phyloP scores from a whole-genome alignment of 1,140 invertebrate species.

The Steinernema feltiae region DNA sequence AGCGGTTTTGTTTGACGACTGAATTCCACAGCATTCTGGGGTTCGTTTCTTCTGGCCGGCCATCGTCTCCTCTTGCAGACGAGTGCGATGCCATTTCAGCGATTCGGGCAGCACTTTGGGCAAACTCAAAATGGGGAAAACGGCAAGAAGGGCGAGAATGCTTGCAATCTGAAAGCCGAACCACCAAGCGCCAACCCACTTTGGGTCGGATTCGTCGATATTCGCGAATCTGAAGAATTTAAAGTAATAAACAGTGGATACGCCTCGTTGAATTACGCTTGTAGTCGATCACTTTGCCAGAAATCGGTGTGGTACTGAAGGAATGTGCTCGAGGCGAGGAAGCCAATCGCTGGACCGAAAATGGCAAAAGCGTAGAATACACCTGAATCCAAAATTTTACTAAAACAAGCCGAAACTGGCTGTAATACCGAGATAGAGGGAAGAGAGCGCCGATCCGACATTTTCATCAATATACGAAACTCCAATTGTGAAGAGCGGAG shows the following conservation, averaged over 20 bases:
- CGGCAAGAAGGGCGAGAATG: constrained; percentile 47
- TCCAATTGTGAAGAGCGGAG: constrained; percentile 57
- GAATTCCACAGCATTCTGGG: constrained; percentile 57
- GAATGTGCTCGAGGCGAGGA: constrained; percentile 47
- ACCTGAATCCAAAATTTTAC: constrained; percentile 28
- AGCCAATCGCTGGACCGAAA: constrained; percentile 56
- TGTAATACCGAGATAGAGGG: constrained; percentile 47
- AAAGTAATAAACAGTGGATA: constrained; percentile 54
- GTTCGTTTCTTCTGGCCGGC: constrained; percentile 45
- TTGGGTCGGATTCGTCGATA: constrained; percentile 54
- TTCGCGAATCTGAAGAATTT: constrained; percentile 29
- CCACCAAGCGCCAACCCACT: constrained; percentile 58
- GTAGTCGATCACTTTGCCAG: constrained; percentile 22
- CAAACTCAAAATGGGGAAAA: constrained; percentile 51
- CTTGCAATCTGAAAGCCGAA: constrained; percentile 48
- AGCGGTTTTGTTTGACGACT: constrained; percentile 50
- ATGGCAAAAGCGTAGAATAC: constrained; percentile 57
- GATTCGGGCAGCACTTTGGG: constrained; percentile 56
- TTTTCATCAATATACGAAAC: constrained; percentile 58
- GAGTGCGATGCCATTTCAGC: constrained; percentile 56
- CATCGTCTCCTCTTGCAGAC: constrained; percentile 53
- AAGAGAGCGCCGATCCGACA: constrained; percentile 53
- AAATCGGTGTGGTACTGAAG: constrained; percentile 57
- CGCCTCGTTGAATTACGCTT: constrained; percentile 19
- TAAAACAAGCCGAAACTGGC: not conserved